Base-by-base conservation (phyloP, 2,888 invertebrate genomes). In the Apodemia mormo region DNA sequence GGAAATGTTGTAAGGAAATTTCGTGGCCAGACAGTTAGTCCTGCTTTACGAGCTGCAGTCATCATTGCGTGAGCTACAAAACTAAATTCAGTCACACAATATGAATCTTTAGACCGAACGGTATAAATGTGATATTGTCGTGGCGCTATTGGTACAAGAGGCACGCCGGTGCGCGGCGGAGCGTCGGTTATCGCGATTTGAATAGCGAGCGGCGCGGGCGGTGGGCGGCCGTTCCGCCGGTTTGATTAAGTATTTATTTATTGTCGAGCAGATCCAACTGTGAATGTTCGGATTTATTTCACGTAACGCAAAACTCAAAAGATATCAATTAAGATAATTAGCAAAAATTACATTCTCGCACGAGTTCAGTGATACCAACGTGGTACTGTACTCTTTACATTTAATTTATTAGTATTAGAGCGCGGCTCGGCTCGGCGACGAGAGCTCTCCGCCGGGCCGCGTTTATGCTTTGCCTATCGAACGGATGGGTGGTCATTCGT, bases 241-340 rank as follows among this genome's bases (percentile, higher is more conserved):
- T 67, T 69, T 71, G 71, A 71, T 72, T 72, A 71, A 71, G 65
- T 70, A 70, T 72, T 72, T 71, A 71, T 74, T 74, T 74, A 74
- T 72, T 72, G 71, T 70, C 67, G 40, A 71, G 56, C 43, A 72
- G 69, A 71, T 68, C 58, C 67, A 67, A 61, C 43, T 45, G 58
- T 67, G 49, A 67, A 22, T 64, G 58, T 67, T 61, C 67, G 70
- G 61, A 43, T 67, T 33, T 67, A 65, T 61, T 66, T 67, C 68
- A 61, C 33, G 58, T 64, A 58, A 61, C 56, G 66, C 66, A 49
- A 30, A 67, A 58, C 67, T 45, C 66, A 67, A 70, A 49, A 66
- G 67, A 70, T 67, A 64, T 67, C 64, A 67, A 67, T 70, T 70
- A 66, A 70, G 67, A 70, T 68, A 54, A 45, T 61, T 61, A 61